Conservation (phyloP, 2,797 vertebrate species). For the Cygnus olor region DNA sequence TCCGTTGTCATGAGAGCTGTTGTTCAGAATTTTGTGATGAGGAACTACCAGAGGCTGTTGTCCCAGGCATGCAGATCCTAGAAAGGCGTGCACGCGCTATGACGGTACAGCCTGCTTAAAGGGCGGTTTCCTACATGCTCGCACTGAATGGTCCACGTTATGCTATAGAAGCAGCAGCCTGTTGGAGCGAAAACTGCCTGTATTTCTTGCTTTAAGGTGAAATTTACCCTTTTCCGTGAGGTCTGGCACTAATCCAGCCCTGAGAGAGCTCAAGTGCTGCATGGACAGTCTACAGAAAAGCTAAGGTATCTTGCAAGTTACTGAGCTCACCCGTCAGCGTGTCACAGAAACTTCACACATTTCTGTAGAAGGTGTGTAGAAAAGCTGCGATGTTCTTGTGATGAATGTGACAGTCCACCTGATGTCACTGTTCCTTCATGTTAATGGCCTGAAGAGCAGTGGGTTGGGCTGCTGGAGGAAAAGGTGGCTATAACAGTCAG, state of each 20-base stretch:
- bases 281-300: neutral
- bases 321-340: neutral
- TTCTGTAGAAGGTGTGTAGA: neutral
- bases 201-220: neutral
- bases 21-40: neutral
- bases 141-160: too few species aligned
- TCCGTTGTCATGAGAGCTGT: neutral
- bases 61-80: neutral
- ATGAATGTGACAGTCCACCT: neutral
- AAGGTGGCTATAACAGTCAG: neutral
- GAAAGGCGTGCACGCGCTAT: fast-evolving
- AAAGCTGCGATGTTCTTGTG: neutral
- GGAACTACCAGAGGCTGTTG: neutral
- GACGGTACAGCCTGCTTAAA: neutral
- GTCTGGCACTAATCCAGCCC: neutral
- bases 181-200: neutral
- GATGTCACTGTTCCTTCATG: slow-evolving; percentile 31
- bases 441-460: neutral
- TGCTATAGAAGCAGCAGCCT: too few species aligned
- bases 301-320: neutral
- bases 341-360: neutral
- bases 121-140: too few species aligned
- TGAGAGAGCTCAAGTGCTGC: neutral
- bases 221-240: neutral
- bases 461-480: neutral